Evolutionary conservation across 2,113 vertebrate species (phyloP).

Genomic region (Equus quagga): DNA sequence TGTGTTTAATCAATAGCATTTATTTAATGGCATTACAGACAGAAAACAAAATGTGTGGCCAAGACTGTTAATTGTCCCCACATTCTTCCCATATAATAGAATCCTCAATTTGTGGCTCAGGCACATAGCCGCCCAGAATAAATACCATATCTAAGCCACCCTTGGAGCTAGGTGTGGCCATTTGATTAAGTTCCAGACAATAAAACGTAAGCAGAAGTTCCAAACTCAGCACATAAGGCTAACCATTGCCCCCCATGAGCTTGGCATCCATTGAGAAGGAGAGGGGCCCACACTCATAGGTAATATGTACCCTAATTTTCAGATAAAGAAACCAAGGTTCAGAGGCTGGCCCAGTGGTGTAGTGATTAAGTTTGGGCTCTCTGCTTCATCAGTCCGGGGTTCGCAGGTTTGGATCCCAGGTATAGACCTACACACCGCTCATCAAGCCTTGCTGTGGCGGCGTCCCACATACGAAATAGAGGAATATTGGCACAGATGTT

Average conservation of each 20-base stretch:
- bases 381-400: no score
- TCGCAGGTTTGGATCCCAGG: no score
- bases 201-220: background rate
- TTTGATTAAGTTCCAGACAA: background rate
- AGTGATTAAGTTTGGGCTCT: no score
- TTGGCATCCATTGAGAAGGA: background rate
- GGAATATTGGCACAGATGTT: no score
- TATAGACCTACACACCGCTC: no score
- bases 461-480: no score
- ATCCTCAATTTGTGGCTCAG: background rate
- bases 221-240: background rate
- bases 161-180: background rate
- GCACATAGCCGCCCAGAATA: background rate
- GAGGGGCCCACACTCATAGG: background rate
- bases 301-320: background rate
- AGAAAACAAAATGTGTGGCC: constrained; percentile 8
- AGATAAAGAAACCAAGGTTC: background rate
- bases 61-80: background rate
- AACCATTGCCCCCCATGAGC: background rate
- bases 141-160: background rate
- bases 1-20: constrained; percentile 24
- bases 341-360: background rate
- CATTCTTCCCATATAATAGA: background rate
- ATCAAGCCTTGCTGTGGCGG: no score
- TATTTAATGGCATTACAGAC: background rate